Conservation (phyloP, 2,113 vertebrate species). For the Echinops telfairi region DNA sequence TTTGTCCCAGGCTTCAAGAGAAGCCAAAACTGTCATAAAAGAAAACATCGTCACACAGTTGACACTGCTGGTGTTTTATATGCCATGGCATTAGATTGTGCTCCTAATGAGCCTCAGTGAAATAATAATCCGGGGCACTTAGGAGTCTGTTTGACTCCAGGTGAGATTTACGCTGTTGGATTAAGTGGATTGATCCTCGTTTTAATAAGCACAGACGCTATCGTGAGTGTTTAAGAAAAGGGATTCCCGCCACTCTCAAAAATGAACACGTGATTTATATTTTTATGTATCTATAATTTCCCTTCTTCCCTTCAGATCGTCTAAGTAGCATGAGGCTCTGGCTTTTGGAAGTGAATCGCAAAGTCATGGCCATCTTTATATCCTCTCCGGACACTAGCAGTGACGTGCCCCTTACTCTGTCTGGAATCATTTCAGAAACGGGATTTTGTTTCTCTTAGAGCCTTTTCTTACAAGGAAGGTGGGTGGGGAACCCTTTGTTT, state of each 20-base stretch:
- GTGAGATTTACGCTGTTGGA: slow-evolving; percentile 31
- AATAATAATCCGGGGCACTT: background rate
- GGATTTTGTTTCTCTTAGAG: slow-evolving; percentile 32
- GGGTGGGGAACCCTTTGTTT: background rate
- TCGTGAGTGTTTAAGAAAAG: slow-evolving; percentile 19
- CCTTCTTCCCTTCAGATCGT: background rate
- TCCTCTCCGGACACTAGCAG: background rate
- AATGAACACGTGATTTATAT: background rate
- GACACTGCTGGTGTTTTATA: background rate
- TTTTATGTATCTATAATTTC: background rate
- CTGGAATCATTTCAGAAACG: slow-evolving; percentile 31
- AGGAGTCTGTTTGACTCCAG: background rate
- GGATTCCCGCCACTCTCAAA: slow-evolving; percentile 33
- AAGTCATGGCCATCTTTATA: rapidly evolving
- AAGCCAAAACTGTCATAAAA: background rate
- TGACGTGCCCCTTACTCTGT: background rate
- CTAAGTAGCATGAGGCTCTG: background rate
- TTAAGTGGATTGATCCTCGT: slow-evolving; percentile 4
- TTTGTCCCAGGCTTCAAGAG: background rate
- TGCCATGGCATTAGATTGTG: background rate
- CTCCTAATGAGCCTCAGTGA: slow-evolving; percentile 22
- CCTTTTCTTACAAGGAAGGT: background rate
- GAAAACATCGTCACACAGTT: background rate
- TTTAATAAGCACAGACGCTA: background rate
- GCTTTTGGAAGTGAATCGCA: background rate